phyloP scores from a whole-genome alignment of 2,113 vertebrate species.

The Daubentonia madagascariensis region DNA sequence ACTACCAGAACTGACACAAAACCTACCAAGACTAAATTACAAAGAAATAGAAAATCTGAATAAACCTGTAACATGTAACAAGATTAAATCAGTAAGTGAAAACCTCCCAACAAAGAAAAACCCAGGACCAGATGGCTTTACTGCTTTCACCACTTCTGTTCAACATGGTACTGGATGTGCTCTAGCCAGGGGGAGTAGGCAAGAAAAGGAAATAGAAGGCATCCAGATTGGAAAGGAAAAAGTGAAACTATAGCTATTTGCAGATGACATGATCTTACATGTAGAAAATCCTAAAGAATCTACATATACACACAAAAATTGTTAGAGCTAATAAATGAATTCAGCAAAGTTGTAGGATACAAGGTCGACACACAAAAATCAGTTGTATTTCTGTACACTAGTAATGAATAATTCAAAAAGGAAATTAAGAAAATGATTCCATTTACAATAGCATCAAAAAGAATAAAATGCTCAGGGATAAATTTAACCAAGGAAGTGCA shows the following conservation, averaged over 20 bases:
- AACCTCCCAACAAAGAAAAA: background rate
- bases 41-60: background rate
- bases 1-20: background rate
- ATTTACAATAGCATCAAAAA: background rate
- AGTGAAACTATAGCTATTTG: background rate
- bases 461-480: background rate
- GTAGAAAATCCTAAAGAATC: background rate
- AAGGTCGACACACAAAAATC: background rate
- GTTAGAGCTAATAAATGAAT: background rate
- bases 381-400: background rate
- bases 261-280: background rate
- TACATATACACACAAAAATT: background rate
- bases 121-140: background rate
- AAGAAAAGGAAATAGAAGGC: background rate
- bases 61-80: background rate
- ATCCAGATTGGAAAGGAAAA: background rate
- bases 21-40: background rate
- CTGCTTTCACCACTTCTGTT: background rate
- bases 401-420: background rate
- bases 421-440: background rate
- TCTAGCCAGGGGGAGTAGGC: background rate
- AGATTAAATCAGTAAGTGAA: background rate
- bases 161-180: background rate
- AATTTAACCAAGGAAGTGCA: background rate
- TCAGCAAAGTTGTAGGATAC: background rate